These are phyloP conservation scores for Cheiracanthium punctorium DNA, from an alignment of 2,888 invertebrate genomes.

Conservation along the genomic window DNA sequence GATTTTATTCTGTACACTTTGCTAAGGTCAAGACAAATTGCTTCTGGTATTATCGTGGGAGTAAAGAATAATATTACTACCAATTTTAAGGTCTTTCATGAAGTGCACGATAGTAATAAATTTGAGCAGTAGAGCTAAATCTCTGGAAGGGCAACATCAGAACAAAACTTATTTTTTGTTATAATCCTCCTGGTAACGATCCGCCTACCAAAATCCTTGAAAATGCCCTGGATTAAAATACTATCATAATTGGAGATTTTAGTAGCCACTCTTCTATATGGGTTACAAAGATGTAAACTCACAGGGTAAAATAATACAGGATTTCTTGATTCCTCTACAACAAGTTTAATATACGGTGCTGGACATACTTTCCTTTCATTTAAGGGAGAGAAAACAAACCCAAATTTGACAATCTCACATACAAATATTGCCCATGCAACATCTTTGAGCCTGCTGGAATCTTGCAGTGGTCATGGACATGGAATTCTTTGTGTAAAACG, in stretches of 20 bases:
- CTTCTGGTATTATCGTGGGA: constrained; percentile 1
- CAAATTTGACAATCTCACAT: neutral
- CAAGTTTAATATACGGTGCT: neutral
- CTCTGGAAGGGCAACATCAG: neutral
- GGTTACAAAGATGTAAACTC: neutral
- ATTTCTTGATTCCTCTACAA: constrained; percentile 18
- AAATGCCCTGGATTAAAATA: neutral
- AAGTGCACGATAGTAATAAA: neutral
- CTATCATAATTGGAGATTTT: constrained; percentile 20
- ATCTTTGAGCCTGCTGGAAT: neutral
- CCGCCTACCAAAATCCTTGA: neutral
- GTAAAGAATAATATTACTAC: constrained; percentile 9
- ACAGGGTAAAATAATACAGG: constrained; percentile 7
- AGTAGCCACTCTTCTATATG: constrained; percentile 4
- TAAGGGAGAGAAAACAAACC: neutral
- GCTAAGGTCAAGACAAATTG: constrained; percentile 14
- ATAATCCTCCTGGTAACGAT: neutral
- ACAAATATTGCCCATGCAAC: neutral
- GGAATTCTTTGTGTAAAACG: constrained; percentile 18
- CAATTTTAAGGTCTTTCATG: neutral
- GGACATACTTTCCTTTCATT: neutral
- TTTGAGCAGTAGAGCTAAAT: neutral
- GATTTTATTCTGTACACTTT: neutral
- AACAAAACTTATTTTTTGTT: constrained; percentile 18
- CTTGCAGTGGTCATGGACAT: constrained; percentile 19